A percentile compares a stretch with the other conserved stretches of the same genome.
Evolutionary conservation across 2,113 vertebrate genomes (phyloP).

Genomic region (Rattus rattus): DNA sequence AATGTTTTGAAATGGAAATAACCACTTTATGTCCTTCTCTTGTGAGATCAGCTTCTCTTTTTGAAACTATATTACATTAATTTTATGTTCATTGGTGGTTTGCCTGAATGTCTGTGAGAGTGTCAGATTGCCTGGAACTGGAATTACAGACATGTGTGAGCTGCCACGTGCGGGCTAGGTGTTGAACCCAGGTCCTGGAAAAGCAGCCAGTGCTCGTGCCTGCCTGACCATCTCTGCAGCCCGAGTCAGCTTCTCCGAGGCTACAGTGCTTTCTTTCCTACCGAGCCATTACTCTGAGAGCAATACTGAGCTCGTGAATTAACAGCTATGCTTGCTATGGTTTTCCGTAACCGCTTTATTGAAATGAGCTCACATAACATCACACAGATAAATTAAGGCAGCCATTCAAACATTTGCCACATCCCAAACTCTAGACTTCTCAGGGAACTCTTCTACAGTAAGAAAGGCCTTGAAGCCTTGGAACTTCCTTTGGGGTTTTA

Average conservation of each 20-base stretch:
- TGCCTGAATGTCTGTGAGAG: too few relatives aligned
- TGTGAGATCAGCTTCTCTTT: neutral
- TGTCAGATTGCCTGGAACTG: too few relatives aligned
- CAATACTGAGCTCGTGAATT: neutral
- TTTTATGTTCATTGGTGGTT: too few relatives aligned
- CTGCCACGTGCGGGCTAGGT: too few relatives aligned
- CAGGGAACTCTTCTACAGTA: neutral
- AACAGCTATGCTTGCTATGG: neutral
- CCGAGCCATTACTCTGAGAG: neutral
- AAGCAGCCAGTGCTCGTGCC: too few relatives aligned
- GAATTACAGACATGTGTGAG: too few relatives aligned
- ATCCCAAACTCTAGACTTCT: neutral
- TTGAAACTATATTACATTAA: too few relatives aligned
- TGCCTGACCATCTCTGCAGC: too few relatives aligned
- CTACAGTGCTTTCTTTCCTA: neutral
- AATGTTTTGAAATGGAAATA: slow-evolving; percentile 34
- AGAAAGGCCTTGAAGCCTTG: too few relatives aligned
- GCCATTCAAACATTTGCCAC: neutral
- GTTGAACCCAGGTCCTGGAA: too few relatives aligned
- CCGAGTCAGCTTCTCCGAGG: neutral
- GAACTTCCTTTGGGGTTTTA: neutral
- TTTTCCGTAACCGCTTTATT: neutral
- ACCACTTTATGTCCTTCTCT: neutral
- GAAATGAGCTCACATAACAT: neutral
- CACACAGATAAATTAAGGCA: neutral